phyloP scores from a whole-genome alignment of 2,113 vertebrate genomes.

The Pycnonotus jocosus region DNA sequence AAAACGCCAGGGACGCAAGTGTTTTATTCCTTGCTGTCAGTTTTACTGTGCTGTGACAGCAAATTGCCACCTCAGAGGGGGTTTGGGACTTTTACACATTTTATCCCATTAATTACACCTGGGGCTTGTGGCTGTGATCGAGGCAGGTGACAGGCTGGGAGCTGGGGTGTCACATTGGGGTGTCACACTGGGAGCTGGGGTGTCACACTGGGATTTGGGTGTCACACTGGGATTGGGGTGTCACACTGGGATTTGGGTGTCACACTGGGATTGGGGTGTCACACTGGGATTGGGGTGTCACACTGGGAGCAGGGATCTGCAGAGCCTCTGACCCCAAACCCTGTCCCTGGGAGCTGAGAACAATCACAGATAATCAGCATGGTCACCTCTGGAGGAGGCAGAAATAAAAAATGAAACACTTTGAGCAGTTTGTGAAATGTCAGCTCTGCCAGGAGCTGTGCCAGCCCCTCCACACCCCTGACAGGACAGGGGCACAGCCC shows the following conservation, averaged over 20 bases:
- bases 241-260: not conserved
- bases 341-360: no score
- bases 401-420: no score
- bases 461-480: no score
- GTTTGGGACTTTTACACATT: not conserved
- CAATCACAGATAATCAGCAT: no score
- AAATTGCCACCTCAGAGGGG: not conserved
- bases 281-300: not conserved
- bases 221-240: not conserved
- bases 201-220: no score
- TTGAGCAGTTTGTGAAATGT: no score
- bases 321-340: no score
- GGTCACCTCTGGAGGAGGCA: no score
- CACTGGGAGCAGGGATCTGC: not conserved
- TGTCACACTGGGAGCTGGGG: not conserved
- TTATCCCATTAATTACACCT: not conserved
- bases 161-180: not conserved
- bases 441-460: not conserved
- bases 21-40: slow-evolving; percentile 36
- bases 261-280: no score
- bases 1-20: not conserved
- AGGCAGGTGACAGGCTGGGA: not conserved
- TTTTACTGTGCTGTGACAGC: not conserved
- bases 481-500: not conserved
- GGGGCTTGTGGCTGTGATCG: not conserved